Evolutionary conservation across 2,888 invertebrate genomes (phyloP).

Genomic region (Apotomis turbidana): DNA sequence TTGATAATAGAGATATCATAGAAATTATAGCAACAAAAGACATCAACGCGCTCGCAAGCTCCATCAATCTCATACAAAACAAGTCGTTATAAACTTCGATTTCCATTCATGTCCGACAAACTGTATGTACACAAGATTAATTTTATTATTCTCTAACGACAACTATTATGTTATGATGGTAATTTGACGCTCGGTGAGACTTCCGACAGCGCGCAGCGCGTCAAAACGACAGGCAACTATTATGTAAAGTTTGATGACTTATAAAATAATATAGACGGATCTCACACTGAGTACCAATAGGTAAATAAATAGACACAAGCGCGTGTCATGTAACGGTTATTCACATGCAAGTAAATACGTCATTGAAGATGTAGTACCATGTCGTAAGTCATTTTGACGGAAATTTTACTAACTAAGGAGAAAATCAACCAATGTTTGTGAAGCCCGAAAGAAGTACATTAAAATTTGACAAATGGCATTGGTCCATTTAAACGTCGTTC

Average conservation of each 20-base stretch:
- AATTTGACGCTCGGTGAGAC: background rate
- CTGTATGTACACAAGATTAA: background rate
- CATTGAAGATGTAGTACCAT: too few relatives aligned
- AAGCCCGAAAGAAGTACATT: too few relatives aligned
- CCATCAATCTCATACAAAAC: background rate
- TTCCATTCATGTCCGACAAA: background rate
- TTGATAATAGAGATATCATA: too few relatives aligned
- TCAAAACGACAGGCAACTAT: background rate
- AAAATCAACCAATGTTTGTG: too few relatives aligned
- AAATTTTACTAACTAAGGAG: too few relatives aligned
- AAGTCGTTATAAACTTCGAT: background rate
- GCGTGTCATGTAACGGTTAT: too few relatives aligned
- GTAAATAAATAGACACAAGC: too few relatives aligned
- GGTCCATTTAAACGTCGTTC: too few relatives aligned
- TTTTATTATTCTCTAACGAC: background rate
- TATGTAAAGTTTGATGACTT: conserved; percentile 10
- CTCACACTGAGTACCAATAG: background rate
- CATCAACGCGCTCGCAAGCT: conserved; percentile 11
- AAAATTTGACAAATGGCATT: too few relatives aligned
- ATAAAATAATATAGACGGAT: conserved; percentile 3
- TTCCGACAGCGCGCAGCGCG: background rate
- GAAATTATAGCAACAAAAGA: background rate
- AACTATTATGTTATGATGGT: background rate
- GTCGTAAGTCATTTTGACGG: too few relatives aligned
- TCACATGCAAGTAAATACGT: too few relatives aligned